Evolutionary conservation across 2,797 vertebrate genomes (phyloP).

Genomic region (Ctenopoma multispine): DNA sequence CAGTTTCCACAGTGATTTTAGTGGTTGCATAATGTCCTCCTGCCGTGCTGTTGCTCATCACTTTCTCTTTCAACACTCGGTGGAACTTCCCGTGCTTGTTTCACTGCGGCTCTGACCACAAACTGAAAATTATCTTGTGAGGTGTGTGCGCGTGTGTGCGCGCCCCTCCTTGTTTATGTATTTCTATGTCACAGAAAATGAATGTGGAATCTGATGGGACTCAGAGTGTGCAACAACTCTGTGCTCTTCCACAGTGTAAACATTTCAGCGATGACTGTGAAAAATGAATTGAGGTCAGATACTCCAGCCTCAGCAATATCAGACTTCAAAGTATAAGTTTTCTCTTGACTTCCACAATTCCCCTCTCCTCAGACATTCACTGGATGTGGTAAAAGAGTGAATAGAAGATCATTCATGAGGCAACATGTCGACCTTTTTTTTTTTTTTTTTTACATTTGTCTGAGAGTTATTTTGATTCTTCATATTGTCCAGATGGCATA

Average conservation of each 20-base stretch:
- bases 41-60: slow-evolving; percentile 59
- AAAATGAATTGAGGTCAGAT: slow-evolving; percentile 5
- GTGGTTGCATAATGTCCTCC: slow-evolving; percentile 61
- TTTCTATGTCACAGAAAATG: not conserved
- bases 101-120: slow-evolving; percentile 16
- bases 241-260: not conserved
- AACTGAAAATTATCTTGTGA: slow-evolving; percentile 15
- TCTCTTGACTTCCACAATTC: not conserved
- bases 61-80: slow-evolving; percentile 70
- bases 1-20: slow-evolving; percentile 58
- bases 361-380: slow-evolving; percentile 6
- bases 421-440: not conserved
- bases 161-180: not conserved
- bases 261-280: not conserved
- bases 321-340: not conserved
- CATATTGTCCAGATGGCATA: not conserved
- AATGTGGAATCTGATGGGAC: not conserved
- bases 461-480: not conserved
- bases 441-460: not conserved
- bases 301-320: not conserved
- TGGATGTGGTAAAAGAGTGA: not conserved
- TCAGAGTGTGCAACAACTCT: not conserved
- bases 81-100: slow-evolving; percentile 72
- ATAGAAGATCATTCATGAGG: slow-evolving; percentile 14
- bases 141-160: not conserved